Conservation (phyloP, 2,888 invertebrate species). For the Sinodicranocentrus sp. region DNA sequence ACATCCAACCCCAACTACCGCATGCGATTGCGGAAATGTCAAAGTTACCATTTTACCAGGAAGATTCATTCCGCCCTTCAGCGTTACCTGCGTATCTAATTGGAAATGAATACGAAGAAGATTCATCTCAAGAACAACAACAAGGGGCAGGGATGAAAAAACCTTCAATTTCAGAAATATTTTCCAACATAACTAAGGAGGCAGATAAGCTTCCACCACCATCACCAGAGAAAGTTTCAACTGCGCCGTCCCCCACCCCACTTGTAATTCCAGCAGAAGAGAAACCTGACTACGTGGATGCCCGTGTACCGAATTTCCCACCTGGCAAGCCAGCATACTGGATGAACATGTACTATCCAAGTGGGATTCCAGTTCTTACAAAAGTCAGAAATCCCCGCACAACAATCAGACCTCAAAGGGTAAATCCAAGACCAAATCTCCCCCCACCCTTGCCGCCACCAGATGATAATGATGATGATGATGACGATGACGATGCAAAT, state of each 20-base stretch:
- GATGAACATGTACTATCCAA: conserved; percentile 63
- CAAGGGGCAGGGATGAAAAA: not conserved
- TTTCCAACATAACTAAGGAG: conserved; percentile 14
- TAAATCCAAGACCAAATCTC: not conserved
- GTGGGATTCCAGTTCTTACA: conserved; percentile 36
- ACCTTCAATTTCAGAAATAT: conserved; percentile 3
- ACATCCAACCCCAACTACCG: not conserved
- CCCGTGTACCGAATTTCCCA: conserved; percentile 36
- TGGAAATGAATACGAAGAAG: conserved; percentile 7
- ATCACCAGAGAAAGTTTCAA: not conserved
- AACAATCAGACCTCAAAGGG: conserved; percentile 13
- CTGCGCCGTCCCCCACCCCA: not conserved
- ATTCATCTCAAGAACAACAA: not conserved
- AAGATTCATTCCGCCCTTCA: conserved; percentile 36
- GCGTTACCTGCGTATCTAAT: not conserved
- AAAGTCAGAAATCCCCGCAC: conserved; percentile 29
- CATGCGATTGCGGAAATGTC: conserved; percentile 49
- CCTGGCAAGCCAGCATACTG: conserved; percentile 57
- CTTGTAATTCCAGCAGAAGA: not conserved
- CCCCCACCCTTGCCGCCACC: conserved; percentile 3
- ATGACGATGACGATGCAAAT: conserved; percentile 6
- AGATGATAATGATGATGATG: conserved; percentile 38
- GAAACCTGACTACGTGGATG: not conserved
- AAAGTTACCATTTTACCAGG: conserved; percentile 39
- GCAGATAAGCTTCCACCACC: not conserved